Conservation (phyloP, 2,113 vertebrate genomes). For the Columba janthina region DNA sequence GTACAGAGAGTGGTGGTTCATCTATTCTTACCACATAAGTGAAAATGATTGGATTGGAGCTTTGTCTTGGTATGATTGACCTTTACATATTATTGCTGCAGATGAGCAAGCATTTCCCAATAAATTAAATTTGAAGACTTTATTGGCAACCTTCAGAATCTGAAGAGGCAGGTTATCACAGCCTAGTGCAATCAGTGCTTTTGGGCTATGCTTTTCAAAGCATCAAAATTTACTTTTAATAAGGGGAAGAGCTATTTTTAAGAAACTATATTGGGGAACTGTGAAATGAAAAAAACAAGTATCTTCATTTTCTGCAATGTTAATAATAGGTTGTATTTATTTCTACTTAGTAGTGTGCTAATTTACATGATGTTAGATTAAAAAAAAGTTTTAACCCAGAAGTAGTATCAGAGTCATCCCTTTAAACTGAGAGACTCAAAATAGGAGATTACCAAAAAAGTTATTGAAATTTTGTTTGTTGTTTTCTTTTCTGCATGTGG, state of each 20-base stretch:
- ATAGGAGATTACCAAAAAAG: not conserved
- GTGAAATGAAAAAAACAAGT: not conserved
- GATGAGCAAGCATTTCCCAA: not conserved
- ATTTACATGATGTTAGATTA: not conserved
- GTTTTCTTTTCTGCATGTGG: not conserved
- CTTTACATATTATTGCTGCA: not conserved
- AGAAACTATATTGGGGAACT: not conserved
- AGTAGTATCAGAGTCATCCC: not conserved
- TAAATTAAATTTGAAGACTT: not conserved
- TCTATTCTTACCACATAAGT: fast-evolving
- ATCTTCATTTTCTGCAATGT: not conserved
- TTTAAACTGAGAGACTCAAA: not conserved
- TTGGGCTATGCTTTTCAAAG: not conserved
- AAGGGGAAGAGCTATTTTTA: not conserved
- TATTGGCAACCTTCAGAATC: not conserved
- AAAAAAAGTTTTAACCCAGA: not conserved
- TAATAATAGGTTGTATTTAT: not conserved
- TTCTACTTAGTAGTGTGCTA: not conserved
- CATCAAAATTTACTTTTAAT: not conserved
- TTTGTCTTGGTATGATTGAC: not conserved
- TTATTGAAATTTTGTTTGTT: not conserved
- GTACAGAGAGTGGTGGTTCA: not conserved
- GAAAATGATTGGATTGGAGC: not conserved
- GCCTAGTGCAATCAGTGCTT: not conserved
- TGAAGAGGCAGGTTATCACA: not conserved